A percentile compares a stretch with the other conserved stretches of the same genome.
These are phyloP conservation scores for Galeopterus variegatus DNA, from an alignment of 2,113 vertebrate species.

Conservation along the genomic window DNA sequence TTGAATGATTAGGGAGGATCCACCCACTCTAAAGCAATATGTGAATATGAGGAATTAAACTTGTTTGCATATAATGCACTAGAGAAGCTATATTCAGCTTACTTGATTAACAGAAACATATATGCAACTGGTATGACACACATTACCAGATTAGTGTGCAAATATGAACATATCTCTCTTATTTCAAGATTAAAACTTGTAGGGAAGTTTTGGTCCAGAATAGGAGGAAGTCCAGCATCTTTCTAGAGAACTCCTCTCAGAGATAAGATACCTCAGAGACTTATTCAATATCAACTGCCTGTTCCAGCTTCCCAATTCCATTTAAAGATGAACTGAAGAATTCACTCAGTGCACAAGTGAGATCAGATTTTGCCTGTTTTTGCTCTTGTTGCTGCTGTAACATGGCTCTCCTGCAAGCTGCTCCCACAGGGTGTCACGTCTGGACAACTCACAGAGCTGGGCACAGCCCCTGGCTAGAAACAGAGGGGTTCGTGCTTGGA, in stretches of 20 bases:
- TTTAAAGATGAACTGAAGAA: not conserved
- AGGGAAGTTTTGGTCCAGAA: not conserved
- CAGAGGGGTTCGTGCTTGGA: not conserved
- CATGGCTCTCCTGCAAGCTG: not conserved
- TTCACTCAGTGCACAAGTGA: not conserved
- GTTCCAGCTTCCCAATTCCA: not conserved
- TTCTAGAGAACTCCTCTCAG: not conserved
- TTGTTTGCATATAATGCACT: not conserved
- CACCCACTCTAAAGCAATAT: not conserved
- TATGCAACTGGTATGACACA: not conserved
- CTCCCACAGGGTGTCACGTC: fast-evolving
- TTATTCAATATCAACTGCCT: not conserved
- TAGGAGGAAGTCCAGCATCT: not conserved
- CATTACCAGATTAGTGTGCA: not conserved
- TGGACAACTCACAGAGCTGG: not conserved
- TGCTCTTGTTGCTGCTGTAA: not conserved
- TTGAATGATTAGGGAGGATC: not conserved
- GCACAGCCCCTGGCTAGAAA: not conserved
- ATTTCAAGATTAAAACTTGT: conserved; percentile 20
- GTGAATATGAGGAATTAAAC: not conserved
- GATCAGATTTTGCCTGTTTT: not conserved
- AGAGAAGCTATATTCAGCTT: not conserved
- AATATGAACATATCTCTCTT: not conserved
- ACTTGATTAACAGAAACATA: not conserved
- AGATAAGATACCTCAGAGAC: not conserved